Conservation (phyloP, 2,888 invertebrate species). For the Cryptus armator region DNA sequence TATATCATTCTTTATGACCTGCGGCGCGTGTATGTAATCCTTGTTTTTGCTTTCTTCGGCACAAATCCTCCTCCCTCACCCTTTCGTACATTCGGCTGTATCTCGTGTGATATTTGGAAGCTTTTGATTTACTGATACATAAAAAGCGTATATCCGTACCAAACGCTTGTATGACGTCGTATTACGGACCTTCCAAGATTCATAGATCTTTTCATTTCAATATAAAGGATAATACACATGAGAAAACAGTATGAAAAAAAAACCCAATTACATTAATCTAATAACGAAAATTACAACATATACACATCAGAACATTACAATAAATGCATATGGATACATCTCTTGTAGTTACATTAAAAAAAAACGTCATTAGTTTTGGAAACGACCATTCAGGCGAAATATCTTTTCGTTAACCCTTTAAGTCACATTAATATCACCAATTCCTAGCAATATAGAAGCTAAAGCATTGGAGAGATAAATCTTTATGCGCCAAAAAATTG, state of each 20-base stretch:
- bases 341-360: conserved; percentile 5
- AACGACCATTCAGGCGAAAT: neutral
- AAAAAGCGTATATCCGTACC: conserved; percentile 71
- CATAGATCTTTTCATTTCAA: conserved; percentile 40
- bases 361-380: neutral
- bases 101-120: conserved; percentile 80
- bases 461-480: neutral
- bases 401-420: neutral
- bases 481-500: neutral
- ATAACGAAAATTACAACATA: no score
- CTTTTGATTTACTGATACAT: conserved; percentile 83
- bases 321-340: no score
- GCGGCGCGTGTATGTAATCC: conserved; percentile 71
- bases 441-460: neutral
- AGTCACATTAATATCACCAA: neutral
- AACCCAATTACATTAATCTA: conserved; percentile 34
- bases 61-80: conserved; percentile 37
- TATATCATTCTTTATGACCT: conserved; percentile 85
- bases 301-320: no score
- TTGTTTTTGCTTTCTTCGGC: conserved; percentile 49
- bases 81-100: conserved; percentile 39
- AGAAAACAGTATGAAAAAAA: conserved; percentile 47
- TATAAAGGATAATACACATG: conserved; percentile 10
- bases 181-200: conserved; percentile 47
- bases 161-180: conserved; percentile 43